phyloP scores from a whole-genome alignment of 2,113 vertebrate species.

The Microcebus lehilahytsara region DNA sequence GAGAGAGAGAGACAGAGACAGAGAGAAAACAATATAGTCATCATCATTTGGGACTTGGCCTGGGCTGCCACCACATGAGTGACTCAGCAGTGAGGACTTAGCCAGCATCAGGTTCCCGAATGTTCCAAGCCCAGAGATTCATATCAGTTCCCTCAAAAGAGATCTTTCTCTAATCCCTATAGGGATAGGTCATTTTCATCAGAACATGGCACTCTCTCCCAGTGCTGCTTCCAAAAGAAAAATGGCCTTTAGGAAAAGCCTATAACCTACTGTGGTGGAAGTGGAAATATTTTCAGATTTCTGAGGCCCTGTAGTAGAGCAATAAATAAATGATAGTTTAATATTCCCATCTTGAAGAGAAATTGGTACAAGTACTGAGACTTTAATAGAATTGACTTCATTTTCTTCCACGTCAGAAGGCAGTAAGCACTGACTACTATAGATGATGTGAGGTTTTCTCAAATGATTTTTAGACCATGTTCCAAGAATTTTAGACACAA shows the following conservation, averaged over 20 bases:
- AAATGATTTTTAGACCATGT: not conserved
- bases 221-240: constrained; percentile 51
- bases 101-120: not conserved
- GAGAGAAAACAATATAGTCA: not conserved
- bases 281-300: constrained; percentile 47
- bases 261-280: constrained; percentile 41
- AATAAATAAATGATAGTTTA: constrained; percentile 64
- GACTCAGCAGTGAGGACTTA: not conserved
- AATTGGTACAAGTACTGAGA: constrained; percentile 29
- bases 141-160: not conserved
- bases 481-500: not conserved
- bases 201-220: constrained; percentile 10
- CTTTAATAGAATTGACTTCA: constrained; percentile 33
- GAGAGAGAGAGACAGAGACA: not conserved
- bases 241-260: constrained; percentile 31
- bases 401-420: constrained; percentile 43
- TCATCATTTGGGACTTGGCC: not conserved
- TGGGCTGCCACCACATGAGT: not conserved
- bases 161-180: not conserved
- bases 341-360: constrained; percentile 33
- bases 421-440: not conserved
- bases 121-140: not conserved
- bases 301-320: not conserved
- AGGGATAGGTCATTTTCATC: not conserved
- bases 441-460: constrained; percentile 2